phyloP scores from a whole-genome alignment of 2,113 vertebrate genomes.

The Ginglymostoma cirratum region DNA sequence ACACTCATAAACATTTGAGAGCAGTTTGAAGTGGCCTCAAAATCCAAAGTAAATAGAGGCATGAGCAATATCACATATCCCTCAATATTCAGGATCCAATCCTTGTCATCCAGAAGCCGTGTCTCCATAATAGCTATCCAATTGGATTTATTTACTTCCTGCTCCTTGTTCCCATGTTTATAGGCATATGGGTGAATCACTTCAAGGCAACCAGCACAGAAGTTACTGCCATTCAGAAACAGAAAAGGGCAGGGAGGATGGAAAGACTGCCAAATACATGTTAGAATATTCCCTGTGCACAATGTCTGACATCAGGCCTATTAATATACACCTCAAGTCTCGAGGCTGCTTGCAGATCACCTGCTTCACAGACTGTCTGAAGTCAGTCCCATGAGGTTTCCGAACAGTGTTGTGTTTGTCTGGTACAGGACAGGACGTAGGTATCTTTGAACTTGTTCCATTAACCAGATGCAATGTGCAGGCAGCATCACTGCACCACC shows the following conservation, averaged over 20 bases:
- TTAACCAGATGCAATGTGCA: neutral
- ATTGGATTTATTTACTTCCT: neutral
- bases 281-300: neutral
- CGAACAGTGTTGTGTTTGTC: neutral
- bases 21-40: no score
- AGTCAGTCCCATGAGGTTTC: neutral
- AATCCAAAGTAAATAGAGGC: no score
- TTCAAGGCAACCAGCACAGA: neutral
- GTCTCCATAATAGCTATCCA: no score
- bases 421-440: neutral
- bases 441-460: no score
- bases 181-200: neutral
- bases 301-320: neutral
- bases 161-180: neutral
- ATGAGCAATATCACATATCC: no score
- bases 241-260: neutral
- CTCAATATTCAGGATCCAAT: no score
- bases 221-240: neutral
- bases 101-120: no score
- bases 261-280: neutral
- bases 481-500: neutral
- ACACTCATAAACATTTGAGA: no score
- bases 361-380: constrained; percentile 5
- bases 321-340: neutral
- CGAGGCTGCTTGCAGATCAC: neutral